phyloP scores from a whole-genome alignment of 2,113 vertebrate species.

The Hystrix cristata region DNA sequence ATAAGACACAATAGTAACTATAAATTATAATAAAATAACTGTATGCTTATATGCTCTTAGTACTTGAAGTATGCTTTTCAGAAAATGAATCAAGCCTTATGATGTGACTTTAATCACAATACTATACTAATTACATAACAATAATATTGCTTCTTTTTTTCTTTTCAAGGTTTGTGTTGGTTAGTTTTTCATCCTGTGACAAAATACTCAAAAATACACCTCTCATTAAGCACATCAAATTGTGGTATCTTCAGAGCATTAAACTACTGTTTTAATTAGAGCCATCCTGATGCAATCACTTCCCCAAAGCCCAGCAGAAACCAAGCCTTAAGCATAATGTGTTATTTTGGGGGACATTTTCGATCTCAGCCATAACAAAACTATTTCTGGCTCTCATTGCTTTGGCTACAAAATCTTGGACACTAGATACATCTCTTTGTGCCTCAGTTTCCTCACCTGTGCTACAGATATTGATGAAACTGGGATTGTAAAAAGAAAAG shows the following conservation, averaged over 20 bases:
- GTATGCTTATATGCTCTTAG: background rate
- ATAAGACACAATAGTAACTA: background rate
- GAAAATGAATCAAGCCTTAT: background rate
- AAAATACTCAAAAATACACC: background rate
- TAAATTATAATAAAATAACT: background rate
- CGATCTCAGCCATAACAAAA: background rate
- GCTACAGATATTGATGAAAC: background rate
- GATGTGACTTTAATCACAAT: background rate
- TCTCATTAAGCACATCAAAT: background rate
- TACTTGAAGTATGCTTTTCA: background rate
- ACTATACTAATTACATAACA: background rate
- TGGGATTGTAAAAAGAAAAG: background rate
- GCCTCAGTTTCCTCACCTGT: background rate
- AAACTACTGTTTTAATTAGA: background rate
- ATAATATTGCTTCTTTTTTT: background rate
- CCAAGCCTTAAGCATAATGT: background rate
- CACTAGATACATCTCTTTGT: background rate
- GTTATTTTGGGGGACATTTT: background rate
- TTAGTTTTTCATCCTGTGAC: background rate
- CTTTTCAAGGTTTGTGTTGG: background rate
- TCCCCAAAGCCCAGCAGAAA: too few relatives aligned
- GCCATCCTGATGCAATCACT: background rate
- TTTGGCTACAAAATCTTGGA: background rate
- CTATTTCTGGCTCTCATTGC: background rate
- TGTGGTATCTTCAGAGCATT: background rate